Evolutionary conservation across 2,888 invertebrate species (phyloP).

Genomic region (Monopis laevigella): DNA sequence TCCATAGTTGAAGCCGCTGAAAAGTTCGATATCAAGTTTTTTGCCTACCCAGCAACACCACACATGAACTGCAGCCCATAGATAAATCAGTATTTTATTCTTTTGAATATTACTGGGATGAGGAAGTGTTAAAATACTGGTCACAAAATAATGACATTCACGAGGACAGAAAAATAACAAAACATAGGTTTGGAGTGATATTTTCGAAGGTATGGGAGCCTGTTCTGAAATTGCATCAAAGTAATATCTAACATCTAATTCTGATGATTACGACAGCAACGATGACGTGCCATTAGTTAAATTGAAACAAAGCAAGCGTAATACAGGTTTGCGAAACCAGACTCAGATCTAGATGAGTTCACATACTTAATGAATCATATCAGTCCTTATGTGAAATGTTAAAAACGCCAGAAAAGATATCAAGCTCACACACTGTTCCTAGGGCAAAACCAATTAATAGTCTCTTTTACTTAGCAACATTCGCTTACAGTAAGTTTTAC

Average conservation of each 20-base stretch:
- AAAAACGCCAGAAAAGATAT: conserved; percentile 11
- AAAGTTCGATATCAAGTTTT: conserved; percentile 24
- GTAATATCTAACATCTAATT: conserved; percentile 9
- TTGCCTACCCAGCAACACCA: conserved; percentile 27
- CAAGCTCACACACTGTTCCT: conserved; percentile 10
- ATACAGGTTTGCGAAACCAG: too few species aligned
- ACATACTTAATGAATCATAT: conserved; percentile 12
- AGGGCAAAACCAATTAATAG: conserved; percentile 12
- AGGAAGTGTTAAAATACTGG: conserved; percentile 20
- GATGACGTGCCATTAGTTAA: conserved; percentile 12
- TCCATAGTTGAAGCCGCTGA: conserved; percentile 28
- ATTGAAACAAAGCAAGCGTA: background rate
- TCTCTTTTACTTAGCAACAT: too few species aligned
- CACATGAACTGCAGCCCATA: background rate
- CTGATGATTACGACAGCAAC: conserved; percentile 12
- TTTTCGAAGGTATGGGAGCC: conserved; percentile 23
- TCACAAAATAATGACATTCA: too few species aligned
- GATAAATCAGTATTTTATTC: background rate
- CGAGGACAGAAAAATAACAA: conserved; percentile 24
- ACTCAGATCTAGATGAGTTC: background rate
- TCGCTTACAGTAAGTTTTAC: too few species aligned
- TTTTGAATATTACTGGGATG: background rate
- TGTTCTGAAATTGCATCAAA: conserved; percentile 10
- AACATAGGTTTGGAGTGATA: conserved; percentile 25
- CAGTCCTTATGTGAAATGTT: conserved; percentile 8